These are phyloP conservation scores for Drosophila pseudotalamancana DNA, from an alignment of 2,888 invertebrate genomes.

Conservation along the genomic window DNA sequence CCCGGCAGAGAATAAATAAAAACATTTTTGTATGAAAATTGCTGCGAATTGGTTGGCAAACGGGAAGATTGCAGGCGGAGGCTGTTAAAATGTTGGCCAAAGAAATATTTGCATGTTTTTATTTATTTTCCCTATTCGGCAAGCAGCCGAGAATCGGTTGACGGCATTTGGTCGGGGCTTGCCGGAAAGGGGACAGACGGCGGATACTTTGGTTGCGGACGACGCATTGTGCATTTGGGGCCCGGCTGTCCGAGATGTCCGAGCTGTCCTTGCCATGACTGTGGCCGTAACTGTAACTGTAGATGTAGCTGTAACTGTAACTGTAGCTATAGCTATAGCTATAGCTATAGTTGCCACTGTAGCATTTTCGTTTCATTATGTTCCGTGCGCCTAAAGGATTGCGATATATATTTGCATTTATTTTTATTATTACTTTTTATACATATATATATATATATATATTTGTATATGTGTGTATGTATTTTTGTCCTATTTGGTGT, in stretches of 20 bases:
- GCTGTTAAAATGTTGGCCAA: constrained; percentile 74
- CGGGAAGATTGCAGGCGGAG: constrained; percentile 26
- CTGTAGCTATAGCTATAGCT: constrained; percentile 18
- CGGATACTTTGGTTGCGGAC: constrained; percentile 43
- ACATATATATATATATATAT: too few species aligned
- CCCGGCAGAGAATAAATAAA: constrained; percentile 64
- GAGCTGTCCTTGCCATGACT: constrained; percentile 34
- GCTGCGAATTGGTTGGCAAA: constrained; percentile 57
- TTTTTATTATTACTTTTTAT: constrained; percentile 38
- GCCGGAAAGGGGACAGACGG: background rate
- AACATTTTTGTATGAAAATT: constrained; percentile 71
- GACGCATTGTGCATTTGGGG: constrained; percentile 55
- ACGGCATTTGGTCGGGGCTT: background rate
- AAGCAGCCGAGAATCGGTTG: constrained; percentile 3
- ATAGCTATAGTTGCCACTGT: constrained; percentile 49
- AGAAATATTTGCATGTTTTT: constrained; percentile 74
- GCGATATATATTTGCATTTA: constrained; percentile 75
- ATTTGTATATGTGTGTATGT: background rate
- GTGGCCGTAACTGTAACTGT: constrained; percentile 31
- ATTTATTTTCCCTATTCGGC: constrained; percentile 67
- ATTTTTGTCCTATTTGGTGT: background rate
- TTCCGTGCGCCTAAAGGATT: constrained; percentile 81
- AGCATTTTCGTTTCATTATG: constrained; percentile 82
- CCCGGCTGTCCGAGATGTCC: constrained; percentile 6
- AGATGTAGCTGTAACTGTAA: constrained; percentile 28